A percentile compares a stretch with the other conserved stretches of the same genome.
Evolutionary conservation across 2,113 vertebrate genomes (phyloP).

Genomic region (western clawed frog (Xenopus tropicalis)): DNA sequence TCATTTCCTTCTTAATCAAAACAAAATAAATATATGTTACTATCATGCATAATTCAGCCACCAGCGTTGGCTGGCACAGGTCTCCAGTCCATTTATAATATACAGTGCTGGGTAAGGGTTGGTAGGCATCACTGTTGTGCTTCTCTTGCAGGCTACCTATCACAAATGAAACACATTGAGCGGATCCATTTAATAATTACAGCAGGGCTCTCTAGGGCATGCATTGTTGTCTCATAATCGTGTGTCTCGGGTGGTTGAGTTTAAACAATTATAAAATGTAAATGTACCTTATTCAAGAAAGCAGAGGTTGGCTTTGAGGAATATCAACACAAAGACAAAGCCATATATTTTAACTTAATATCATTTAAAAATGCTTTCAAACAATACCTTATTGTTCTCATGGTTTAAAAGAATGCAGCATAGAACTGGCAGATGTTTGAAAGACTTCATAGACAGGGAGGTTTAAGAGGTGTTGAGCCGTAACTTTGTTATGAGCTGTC

Average conservation of each 20-base stretch:
- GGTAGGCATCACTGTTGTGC: conserved; percentile 14
- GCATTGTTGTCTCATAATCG: conserved; percentile 34
- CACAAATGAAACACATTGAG: conserved; percentile 25
- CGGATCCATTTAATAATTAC: conserved; percentile 24
- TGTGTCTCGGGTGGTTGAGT: conserved; percentile 25
- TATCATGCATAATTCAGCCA: neutral
- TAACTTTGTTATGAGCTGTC: neutral
- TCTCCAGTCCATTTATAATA: conserved; percentile 21
- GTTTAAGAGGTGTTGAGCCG: neutral
- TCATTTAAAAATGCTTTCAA: conserved; percentile 6
- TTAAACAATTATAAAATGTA: conserved; percentile 38
- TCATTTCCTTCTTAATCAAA: neutral
- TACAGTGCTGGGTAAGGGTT: neutral
- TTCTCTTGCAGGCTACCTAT: conserved; percentile 17
- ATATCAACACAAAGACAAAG: conserved; percentile 14
- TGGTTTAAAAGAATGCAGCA: neutral
- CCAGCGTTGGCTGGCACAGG: neutral
- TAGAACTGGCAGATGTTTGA: neutral
- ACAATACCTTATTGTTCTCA: conserved; percentile 1
- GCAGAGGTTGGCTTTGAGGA: conserved; percentile 19
- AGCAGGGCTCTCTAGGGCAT: conserved; percentile 26
- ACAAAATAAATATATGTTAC: conserved; percentile 3
- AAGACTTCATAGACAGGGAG: neutral
- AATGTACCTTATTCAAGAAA: conserved; percentile 29
- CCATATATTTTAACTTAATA: conserved; percentile 12